A percentile compares a stretch with the other conserved stretches of the same genome.
Evolutionary conservation across 23 tunicate species (phyloP).

Genomic region (Corella eumyota): DNA sequence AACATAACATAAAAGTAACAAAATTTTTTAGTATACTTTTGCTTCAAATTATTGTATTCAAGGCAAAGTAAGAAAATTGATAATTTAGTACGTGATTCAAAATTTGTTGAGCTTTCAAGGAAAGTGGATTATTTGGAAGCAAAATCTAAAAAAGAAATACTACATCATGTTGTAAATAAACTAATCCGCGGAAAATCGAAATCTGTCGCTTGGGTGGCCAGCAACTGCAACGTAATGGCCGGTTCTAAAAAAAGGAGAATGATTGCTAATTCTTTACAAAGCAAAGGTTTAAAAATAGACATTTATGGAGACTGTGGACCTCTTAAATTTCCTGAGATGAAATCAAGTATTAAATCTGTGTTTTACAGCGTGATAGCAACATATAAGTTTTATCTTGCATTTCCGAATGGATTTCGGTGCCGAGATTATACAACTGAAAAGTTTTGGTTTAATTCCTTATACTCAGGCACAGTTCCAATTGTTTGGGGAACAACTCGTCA

Average conservation of each 20-base stretch:
- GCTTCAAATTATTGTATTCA: too few relatives aligned
- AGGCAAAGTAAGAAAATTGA: too few relatives aligned
- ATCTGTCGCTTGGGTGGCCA: background rate
- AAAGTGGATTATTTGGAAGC: too few relatives aligned
- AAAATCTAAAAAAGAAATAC: too few relatives aligned
- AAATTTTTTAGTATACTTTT: too few relatives aligned
- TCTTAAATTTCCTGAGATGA: too few relatives aligned
- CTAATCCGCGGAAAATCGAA: background rate
- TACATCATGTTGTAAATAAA: too few relatives aligned
- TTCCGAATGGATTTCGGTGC: slow-evolving; percentile 12
- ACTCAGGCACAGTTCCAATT: slow-evolving; percentile 9
- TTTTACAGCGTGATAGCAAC: background rate
- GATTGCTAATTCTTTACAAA: background rate
- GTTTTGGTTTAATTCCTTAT: slow-evolving; percentile 12
- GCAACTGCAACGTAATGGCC: background rate
- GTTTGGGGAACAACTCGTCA: slow-evolving; percentile 22
- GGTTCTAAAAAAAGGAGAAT: background rate
- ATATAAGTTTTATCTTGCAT: slow-evolving; percentile 1
- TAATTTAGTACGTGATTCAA: too few relatives aligned
- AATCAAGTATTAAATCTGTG: background rate
- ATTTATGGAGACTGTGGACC: background rate
- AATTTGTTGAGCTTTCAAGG: too few relatives aligned
- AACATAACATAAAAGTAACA: too few relatives aligned
- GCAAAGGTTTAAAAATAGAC: background rate
- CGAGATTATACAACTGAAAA: slow-evolving; percentile 21